Evolutionary conservation across 1,140 invertebrate genomes (phyloP).

Genomic region (Neuroterus valhalla): DNA sequence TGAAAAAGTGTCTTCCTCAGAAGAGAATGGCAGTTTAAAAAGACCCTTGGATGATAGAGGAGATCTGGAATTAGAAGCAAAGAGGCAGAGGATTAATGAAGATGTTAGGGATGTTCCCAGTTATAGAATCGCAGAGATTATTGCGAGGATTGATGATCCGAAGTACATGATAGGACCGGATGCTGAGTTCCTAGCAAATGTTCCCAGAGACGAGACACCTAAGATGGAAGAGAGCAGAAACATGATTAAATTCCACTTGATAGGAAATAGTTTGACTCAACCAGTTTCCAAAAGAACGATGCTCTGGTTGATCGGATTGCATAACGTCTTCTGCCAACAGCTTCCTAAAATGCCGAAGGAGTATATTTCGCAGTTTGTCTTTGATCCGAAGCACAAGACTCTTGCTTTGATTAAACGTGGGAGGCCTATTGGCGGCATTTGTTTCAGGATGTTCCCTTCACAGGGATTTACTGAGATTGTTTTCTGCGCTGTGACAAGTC

Average conservation of each 20-base stretch:
- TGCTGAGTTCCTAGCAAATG: conserved; percentile 88
- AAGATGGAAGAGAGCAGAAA: conserved; percentile 92
- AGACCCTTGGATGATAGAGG: conserved; percentile 35
- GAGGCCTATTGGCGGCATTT: conserved; percentile 97
- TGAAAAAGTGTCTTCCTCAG: neutral
- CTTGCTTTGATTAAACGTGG: conserved; percentile 93
- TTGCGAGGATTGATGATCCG: conserved; percentile 85
- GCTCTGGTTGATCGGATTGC: conserved; percentile 94
- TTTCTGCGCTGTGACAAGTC: conserved; percentile 97
- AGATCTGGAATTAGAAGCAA: conserved; percentile 60
- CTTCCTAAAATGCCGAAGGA: conserved; percentile 98
- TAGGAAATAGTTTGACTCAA: conserved; percentile 93
- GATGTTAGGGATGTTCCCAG: conserved; percentile 79
- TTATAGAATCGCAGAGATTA: conserved; percentile 84
- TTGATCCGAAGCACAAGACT: conserved; percentile 98
- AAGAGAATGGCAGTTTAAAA: neutral
- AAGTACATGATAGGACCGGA: conserved; percentile 89
- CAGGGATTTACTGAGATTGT: conserved; percentile 99
- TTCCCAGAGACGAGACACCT: conserved; percentile 92
- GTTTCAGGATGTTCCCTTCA: conserved; percentile 95
- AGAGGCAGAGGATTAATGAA: conserved; percentile 71
- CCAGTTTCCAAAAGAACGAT: conserved; percentile 92
- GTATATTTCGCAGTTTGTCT: conserved; percentile 97
- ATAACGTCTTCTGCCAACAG: conserved; percentile 97
- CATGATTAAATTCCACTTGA: conserved; percentile 94